A percentile compares a stretch with the other conserved stretches of the same genome.
phyloP scores from a whole-genome alignment of 2,113 vertebrate genomes.

The Merops nubicus region DNA sequence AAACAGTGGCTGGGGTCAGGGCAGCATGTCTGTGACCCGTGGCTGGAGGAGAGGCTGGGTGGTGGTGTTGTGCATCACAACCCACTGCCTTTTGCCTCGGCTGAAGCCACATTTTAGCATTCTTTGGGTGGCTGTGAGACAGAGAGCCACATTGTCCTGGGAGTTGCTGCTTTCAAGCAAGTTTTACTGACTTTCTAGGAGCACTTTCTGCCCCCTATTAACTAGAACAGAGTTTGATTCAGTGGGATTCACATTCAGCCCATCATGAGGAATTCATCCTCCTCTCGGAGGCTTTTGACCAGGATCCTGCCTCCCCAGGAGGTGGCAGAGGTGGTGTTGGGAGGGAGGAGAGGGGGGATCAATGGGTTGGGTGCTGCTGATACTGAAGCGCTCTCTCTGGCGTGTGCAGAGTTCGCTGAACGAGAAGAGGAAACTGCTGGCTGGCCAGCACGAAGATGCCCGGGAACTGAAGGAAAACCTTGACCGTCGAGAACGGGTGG shows the following conservation, averaged over 20 bases:
- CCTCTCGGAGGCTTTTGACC: not conserved
- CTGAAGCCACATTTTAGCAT: not conserved
- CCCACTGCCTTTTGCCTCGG: not conserved
- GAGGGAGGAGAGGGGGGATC: not conserved
- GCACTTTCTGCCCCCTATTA: not conserved
- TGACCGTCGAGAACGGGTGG: constrained; percentile 88
- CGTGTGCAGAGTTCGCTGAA: constrained; percentile 83
- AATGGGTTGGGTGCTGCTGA: not conserved
- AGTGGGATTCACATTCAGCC: not conserved
- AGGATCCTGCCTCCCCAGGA: not conserved
- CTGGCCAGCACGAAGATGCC: constrained; percentile 91
- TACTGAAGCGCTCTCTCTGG: not conserved
- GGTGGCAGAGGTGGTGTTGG: not conserved
- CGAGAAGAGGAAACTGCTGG: constrained; percentile 87
- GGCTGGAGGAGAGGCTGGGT: not conserved
- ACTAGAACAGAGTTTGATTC: not conserved
- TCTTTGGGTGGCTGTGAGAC: not conserved
- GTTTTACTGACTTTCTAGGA: not conserved
- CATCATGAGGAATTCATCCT: not conserved
- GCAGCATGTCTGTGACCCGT: not conserved
- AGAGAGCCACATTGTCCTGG: not conserved
- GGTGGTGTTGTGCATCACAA: not conserved
- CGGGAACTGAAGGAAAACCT: constrained; percentile 96
- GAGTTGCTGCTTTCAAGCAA: not conserved
- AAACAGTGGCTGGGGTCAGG: too few species aligned